Base-by-base conservation (phyloP, 1,140 invertebrate species). In the Camponotus vicinus region DNA sequence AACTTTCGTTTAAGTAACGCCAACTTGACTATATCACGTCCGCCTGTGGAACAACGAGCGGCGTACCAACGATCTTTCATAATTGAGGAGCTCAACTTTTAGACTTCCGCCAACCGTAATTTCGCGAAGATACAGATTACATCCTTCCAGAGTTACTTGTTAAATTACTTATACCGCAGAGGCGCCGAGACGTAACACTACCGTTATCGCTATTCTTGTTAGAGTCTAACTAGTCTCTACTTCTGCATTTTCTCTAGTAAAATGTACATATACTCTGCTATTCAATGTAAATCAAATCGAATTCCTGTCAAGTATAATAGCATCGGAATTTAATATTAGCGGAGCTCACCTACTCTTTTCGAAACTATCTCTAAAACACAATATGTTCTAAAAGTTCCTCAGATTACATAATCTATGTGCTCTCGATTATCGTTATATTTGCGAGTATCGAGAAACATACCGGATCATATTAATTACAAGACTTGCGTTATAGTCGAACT, bases 21-120 rank as follows among this genome's bases (percentile, higher is more conserved):
- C 55, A 61, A 49, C 69, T 45, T 37, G 55, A 49, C 79, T 83
- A 61, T 75, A 75, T 75, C 69, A 37, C 55, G 69, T 18, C 55
- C 69, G 69, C 55, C 18, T 40, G 40, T n/a, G 67, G 69, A 83
- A 75, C 69, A 83, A 75, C 69, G 79, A 75, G 79, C 55, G 69
- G 79, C 69, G 79, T 45, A 82, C 79, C 79, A 73, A 73, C 79
- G 69, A 73, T 83, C 79, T 83, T 83, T 83, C 69, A 83, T 83
- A 83, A 83, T 83, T 83, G 79, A 83, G 69, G 32, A 83, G 79
- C 79, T 83, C 79, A 83, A 83, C 79, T 83, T 83, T 83, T 83
- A 73, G 79, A 83, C 79, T 83, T 83, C 49, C 78, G 78, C 78
- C 78, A 42, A 70, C 79, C 69, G 55, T 69, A 83, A 83, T 83